Evolutionary conservation across 2,888 invertebrate genomes (phyloP), one percentile per base, ranked within the genome.

Genomic region (Drosophila recens): DNA sequence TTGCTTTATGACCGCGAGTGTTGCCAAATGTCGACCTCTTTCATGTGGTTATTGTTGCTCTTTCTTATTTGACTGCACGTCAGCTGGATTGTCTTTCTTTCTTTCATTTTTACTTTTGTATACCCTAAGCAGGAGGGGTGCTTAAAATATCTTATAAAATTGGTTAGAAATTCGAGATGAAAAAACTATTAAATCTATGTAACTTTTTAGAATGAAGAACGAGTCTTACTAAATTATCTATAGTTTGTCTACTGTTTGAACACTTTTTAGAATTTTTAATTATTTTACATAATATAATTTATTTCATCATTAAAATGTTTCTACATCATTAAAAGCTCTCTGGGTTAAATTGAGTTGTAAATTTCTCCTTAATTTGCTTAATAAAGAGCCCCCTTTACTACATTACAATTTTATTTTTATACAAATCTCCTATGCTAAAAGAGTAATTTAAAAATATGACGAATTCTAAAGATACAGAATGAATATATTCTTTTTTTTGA

Each of bases 1-100:
- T 79, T 87, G 88, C 73, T 85, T 86, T 85, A 89, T 89, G 89
- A 89, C 78, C 83, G 78, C 78, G 75, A 75, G 73, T 75, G 75
- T 83, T 82, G 75, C 53, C 64, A 80, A 78, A 71, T 83, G 83
- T 83, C 83, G 81, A 82, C 85, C 89, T 78, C 87, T 67, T 81
- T 84, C 80, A 73, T 66, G 62, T 71, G 68, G 42, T 64, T 61
- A 64, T 52, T 48, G 64, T 82, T 65, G 33, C 64, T 59, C 51
- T 30, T 43, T 45, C 48, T 36, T 30, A 27, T 53, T 58, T 8
- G 53, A 6, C 66, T 43, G 43, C 59, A 34, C 48, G 38, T 76
- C 77, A 72, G 63, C 58, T 71, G 64, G 30, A 15, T 45, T 43
- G 42, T 59, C 2, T 43, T 53, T 46, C 20, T 54, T 40, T 48